Base-by-base conservation (phyloP, 2,113 vertebrate species). In the Chionomys nivalis region DNA sequence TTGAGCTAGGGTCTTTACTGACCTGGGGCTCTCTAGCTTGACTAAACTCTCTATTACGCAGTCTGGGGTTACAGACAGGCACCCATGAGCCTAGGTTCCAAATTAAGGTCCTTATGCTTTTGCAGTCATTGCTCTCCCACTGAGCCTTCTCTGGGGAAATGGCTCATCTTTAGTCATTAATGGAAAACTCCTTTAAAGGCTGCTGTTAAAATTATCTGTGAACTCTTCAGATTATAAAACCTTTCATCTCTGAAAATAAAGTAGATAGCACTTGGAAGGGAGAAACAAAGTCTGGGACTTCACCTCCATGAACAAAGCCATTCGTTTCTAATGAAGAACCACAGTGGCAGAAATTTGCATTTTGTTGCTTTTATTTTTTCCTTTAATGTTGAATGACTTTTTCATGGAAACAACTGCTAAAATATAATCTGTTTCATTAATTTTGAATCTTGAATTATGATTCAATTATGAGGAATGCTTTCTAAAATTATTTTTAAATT, bases 401-500 rank as follows among this genome's bases (percentile, higher is more conserved):
- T 94, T 68, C 66, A 39, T 79, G 72, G 78, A 91, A 94, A 93
- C 5, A 14, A 17, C 87, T 85, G 10, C 7, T 83, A 87, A 95
- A 95, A 96, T 36, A 78, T 70, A 94, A 24, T 93, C 31, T 66
- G 33, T 91, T 93, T 98, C 39, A 85, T 92, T 49, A 73, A 28
- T 52, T 47, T 83, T n/a, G 2, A 39, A 83, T 94, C 78, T 94
- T 17, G 16, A 55, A 17, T 55, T 73, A 82, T 70, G 23, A 90
- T 55, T 55, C 55, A 55, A 90, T 85, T 94, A 19, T 68, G 68
- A 73, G 92, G 28, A 89, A 68, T 85, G 68, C 0, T 92, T 96
- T 93, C 66, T 77, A 39, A n/a, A 93, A 93, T 36, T 7, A 28
- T 31, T 24, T 24, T 96, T 82, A 83, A 89, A 91, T 87, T 47